Conservation (phyloP, 2,888 invertebrate species). For the Cephalotes varians region DNA sequence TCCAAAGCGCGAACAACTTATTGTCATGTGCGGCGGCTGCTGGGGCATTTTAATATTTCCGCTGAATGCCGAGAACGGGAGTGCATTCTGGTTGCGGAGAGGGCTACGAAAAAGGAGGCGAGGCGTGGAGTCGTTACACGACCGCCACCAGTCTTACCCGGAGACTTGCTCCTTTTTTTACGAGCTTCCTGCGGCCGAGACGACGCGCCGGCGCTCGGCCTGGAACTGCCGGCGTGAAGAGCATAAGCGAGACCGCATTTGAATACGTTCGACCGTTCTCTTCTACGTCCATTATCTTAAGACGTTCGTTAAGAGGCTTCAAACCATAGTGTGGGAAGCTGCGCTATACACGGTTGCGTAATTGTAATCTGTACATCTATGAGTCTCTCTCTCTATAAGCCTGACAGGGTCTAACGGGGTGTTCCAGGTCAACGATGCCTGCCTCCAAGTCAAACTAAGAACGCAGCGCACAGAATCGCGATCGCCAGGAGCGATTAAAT, state of each 20-base stretch:
- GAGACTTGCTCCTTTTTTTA: conserved; percentile 61
- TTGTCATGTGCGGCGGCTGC: conserved; percentile 79
- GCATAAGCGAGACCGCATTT: conserved; percentile 68
- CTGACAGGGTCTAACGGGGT: not conserved
- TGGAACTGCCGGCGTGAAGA: conserved; percentile 68
- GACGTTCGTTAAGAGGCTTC: conserved; percentile 42
- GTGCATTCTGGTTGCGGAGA: conserved; percentile 48
- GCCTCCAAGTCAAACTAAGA: conserved; percentile 5
- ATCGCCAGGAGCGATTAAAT: conserved; percentile 27
- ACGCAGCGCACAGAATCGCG: conserved; percentile 7
- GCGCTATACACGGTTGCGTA: conserved; percentile 12
- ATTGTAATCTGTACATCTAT: conserved; percentile 46
- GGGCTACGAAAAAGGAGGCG: conserved; percentile 58
- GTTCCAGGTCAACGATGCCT: conserved; percentile 1
- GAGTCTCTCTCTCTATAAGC: conserved; percentile 13
- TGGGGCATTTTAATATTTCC: conserved; percentile 83
- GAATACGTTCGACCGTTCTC: conserved; percentile 54
- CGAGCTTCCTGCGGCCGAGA: conserved; percentile 52
- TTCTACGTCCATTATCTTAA: conserved; percentile 42
- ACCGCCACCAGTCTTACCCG: conserved; percentile 74
- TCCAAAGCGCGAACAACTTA: conserved; percentile 80
- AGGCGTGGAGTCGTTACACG: conserved; percentile 69
- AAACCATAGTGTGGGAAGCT: conserved; percentile 22
- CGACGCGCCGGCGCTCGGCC: conserved; percentile 57
- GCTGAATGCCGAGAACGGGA: conserved; percentile 70